These are phyloP conservation scores for Machimus atricapillus DNA, from an alignment of 2,888 invertebrate genomes.

Conservation along the genomic window DNA sequence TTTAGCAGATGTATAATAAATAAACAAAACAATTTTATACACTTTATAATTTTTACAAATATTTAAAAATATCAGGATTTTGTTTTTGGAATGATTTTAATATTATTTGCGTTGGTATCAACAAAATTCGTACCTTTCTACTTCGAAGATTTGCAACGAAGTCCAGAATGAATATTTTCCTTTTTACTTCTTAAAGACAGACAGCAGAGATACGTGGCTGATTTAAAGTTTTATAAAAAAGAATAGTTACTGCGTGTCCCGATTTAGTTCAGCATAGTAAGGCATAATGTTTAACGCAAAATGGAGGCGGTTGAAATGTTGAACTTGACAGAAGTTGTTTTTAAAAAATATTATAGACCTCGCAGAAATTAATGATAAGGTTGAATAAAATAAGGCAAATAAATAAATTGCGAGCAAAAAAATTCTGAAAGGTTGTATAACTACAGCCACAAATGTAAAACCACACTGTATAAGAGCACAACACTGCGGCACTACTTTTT, in stretches of 20 bases:
- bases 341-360: background rate
- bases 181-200: background rate
- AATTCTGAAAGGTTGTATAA: background rate
- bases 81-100: background rate
- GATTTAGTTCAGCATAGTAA: background rate
- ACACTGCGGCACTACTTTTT: slow-evolving; percentile 28
- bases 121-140: slow-evolving; percentile 49
- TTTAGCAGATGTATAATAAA: background rate
- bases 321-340: background rate
- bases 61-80: background rate
- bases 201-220: background rate
- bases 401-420: background rate
- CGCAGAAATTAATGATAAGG: background rate
- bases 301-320: background rate
- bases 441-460: slow-evolving; percentile 6
- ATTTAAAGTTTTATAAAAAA: background rate
- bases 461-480: slow-evolving; percentile 4
- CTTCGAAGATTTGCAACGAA: slow-evolving; percentile 59
- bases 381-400: background rate
- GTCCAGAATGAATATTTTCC: slow-evolving; percentile 58
- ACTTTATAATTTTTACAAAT: background rate
- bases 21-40: background rate
- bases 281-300: background rate
- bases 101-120: background rate
- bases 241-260: background rate